Base-by-base conservation (phyloP, 2,888 invertebrate species). In the Meteorus colon region DNA sequence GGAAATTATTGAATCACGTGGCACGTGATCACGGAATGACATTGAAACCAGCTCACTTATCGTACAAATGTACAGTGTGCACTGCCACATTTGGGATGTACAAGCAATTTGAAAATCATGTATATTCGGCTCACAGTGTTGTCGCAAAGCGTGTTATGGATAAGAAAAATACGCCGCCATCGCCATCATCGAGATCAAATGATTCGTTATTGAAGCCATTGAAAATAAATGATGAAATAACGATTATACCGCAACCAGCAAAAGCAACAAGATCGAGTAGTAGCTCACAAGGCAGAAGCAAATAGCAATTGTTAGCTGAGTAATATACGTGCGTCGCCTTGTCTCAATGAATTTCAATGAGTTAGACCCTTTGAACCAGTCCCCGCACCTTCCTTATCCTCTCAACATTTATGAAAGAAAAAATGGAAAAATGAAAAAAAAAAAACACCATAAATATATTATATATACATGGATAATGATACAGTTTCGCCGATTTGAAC, bases 51-150 rank as follows among this genome's bases (percentile, higher is more conserved):
- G 97, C 97, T 51, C 97, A 97, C 89, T 91, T 97, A 75, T 97
- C 97, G 41, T 97, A 97, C 92, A 97, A 97, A 90, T 97, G 97
- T 90, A 97, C 97, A 14, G 97, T 97, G 37, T 97, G 97, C 90
- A 96, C 97, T 55, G 97, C 97, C 31, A 97, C 97, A 3, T 97
- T 97, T 87, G 96, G 96, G 84, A 96, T 97, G 96, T 97, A 97
- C 92, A 96, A 96, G 90, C 95, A 96, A 86, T 97, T 97, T 85
- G 97, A 97, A 89, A 97, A 95, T 89, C 97, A 97, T 89, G 97
- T 97, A 6, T 97, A 97, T 87, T 96, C 96, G 55, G 97, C 96
- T 27, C 97, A 97, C 86, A 96, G 96, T 88, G 96, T 96, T 27
- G 96, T 96, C 24, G 96, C 96, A 55, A 96, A 96, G 86, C 93